Conservation (phyloP, 2,113 vertebrate species). For the Perccottus glenii region DNA sequence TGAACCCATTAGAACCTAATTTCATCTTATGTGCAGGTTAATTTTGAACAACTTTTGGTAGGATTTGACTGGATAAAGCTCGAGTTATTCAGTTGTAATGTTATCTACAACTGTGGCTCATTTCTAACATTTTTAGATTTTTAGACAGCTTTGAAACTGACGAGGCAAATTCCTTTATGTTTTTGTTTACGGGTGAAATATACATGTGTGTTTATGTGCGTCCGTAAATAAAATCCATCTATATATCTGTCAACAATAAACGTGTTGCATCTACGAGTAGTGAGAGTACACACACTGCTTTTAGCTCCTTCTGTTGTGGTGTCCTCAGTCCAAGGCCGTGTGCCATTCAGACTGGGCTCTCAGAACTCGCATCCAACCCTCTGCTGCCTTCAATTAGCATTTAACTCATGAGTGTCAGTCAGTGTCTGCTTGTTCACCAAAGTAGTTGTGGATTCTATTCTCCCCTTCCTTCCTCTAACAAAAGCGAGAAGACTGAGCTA, state of each 20-base stretch:
- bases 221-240: slow-evolving; percentile 18
- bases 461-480: slow-evolving; percentile 26
- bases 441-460: slow-evolving; percentile 55
- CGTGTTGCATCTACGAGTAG: slow-evolving; percentile 26
- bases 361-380: slow-evolving; percentile 67
- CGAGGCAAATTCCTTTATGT: not conserved
- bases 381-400: slow-evolving; percentile 76
- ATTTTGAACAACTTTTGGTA: no score
- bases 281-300: slow-evolving; percentile 43
- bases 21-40: no score
- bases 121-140: not conserved
- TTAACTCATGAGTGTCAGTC: slow-evolving; percentile 79
- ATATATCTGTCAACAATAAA: slow-evolving; percentile 28
- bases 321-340: slow-evolving; percentile 69
- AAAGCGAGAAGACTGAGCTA: slow-evolving; percentile 20
- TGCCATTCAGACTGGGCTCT: slow-evolving; percentile 68
- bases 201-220: slow-evolving; percentile 1
- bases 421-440: slow-evolving; percentile 51
- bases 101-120: not conserved
- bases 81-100: not conserved
- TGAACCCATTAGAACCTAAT: no score
- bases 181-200: slow-evolving; percentile 8
- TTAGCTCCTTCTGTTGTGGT: slow-evolving; percentile 67
- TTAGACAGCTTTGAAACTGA: not conserved
- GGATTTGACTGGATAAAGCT: no score